Percentiles rank a stretch among this genome's conserved stretches.
phyloP scores from a whole-genome alignment of 2,888 invertebrate species.

The Ligdia adustata region DNA sequence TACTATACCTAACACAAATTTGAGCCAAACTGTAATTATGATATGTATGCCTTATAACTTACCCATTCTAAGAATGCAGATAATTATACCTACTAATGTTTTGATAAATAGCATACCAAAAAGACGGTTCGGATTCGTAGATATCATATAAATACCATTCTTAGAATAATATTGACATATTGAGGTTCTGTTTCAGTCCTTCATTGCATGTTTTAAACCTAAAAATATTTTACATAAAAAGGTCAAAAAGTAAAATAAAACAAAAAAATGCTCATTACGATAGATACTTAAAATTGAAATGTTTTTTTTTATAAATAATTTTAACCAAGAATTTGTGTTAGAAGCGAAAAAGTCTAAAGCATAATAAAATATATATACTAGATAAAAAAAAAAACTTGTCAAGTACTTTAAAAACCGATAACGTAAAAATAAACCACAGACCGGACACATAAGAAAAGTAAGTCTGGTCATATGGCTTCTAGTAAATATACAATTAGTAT shows the following conservation, averaged over 20 bases:
- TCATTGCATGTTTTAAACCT: constrained; percentile 53
- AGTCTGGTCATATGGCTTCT: constrained; percentile 16
- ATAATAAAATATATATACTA: constrained; percentile 34
- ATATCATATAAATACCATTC: constrained; percentile 37
- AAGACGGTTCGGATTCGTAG: constrained; percentile 37
- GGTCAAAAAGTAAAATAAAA: constrained; percentile 71
- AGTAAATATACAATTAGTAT: constrained; percentile 25
- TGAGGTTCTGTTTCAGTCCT: constrained; percentile 60
- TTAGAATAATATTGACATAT: constrained; percentile 46
- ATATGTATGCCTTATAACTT: constrained; percentile 60
- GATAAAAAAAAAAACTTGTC: constrained; percentile 24
- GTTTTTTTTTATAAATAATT: constrained; percentile 48
- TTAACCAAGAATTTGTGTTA: constrained; percentile 49
- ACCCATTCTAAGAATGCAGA: constrained; percentile 36
- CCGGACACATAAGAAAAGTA: constrained; percentile 16
- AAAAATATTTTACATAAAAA: constrained; percentile 54
- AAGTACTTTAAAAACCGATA: constrained; percentile 26
- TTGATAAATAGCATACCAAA: constrained; percentile 36
- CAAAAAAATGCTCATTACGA: too few relatives aligned
- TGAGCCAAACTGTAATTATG: constrained; percentile 62
- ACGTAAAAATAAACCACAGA: constrained; percentile 3
- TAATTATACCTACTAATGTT: constrained; percentile 30
- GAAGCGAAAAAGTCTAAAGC: constrained; percentile 52
- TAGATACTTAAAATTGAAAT: constrained; percentile 31
- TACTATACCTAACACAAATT: constrained; percentile 59